Conservation (phyloP, 2,888 invertebrate species). For the Electrophaes corylata region DNA sequence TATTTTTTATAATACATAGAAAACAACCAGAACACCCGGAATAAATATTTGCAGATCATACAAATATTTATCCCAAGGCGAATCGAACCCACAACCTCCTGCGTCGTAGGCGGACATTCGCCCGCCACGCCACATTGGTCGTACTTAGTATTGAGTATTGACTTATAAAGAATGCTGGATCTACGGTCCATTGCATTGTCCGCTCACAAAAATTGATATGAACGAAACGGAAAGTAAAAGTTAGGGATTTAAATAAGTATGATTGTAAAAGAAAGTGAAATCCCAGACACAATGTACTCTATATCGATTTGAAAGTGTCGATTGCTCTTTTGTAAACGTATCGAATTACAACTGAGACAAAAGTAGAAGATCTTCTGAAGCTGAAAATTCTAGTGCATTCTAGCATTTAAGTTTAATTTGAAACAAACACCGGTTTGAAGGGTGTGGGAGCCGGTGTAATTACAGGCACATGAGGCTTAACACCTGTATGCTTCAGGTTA, state of each 20-base stretch:
- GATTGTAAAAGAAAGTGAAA: conserved; percentile 38
- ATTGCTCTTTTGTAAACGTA: conserved; percentile 34
- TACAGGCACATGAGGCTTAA: too few species aligned
- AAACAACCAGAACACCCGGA: too few species aligned
- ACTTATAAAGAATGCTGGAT: background rate
- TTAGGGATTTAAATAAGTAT: conserved; percentile 31
- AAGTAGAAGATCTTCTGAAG: conserved; percentile 24
- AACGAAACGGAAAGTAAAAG: conserved; percentile 29
- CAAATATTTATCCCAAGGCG: background rate
- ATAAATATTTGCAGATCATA: too few species aligned
- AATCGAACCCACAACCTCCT: too few species aligned
- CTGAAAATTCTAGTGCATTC: conserved; percentile 7
- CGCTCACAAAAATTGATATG: conserved; percentile 24
- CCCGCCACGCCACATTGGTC: too few species aligned
- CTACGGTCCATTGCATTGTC: conserved; percentile 19
- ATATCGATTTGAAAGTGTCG: conserved; percentile 40
- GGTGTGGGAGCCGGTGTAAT: too few species aligned
- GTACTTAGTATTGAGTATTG: too few species aligned
- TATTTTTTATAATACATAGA: too few species aligned
- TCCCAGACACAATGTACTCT: conserved; percentile 32
- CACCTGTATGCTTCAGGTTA: too few species aligned
- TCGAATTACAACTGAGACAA: conserved; percentile 34
- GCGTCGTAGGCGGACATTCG: too few species aligned
- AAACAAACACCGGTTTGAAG: too few species aligned
- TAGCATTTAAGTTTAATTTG: background rate